A percentile compares a stretch with the other conserved stretches of the same genome.
phyloP scores from a whole-genome alignment of 2,113 vertebrate species.

The Dryoscopus gambensis region DNA sequence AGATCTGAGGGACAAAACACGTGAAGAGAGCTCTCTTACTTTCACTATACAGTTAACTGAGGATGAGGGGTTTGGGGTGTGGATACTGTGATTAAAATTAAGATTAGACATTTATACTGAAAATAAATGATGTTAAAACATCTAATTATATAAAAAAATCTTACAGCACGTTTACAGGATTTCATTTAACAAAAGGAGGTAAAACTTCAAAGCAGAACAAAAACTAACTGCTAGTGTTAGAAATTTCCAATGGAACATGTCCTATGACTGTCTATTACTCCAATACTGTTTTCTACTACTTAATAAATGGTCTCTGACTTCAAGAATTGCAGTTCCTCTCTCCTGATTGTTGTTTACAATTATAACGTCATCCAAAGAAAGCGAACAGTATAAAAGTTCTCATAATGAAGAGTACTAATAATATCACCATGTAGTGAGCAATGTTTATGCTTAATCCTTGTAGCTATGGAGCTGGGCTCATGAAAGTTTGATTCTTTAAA shows the following conservation, averaged over 20 bases:
- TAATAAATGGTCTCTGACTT: background rate
- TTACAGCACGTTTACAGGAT: background rate
- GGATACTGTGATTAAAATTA: background rate
- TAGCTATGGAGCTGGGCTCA: background rate
- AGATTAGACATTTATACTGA: background rate
- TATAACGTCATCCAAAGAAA: background rate
- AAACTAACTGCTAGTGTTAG: background rate
- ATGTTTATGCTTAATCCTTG: background rate
- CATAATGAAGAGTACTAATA: background rate
- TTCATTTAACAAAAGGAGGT: background rate
- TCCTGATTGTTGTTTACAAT: background rate
- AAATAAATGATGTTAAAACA: background rate
- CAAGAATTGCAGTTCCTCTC: background rate
- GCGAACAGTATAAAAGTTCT: background rate
- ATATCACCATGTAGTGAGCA: background rate
- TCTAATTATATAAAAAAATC: background rate
- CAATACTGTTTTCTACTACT: background rate
- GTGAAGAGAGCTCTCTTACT: background rate
- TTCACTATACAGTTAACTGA: background rate
- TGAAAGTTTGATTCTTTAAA: background rate
- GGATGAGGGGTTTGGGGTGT: too few species aligned
- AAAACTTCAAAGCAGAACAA: background rate
- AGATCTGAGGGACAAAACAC: background rate
- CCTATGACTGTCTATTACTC: background rate
- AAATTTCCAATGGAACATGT: background rate